phyloP scores from a whole-genome alignment of 2,113 vertebrate species.

The Eubucco bourcierii region DNA sequence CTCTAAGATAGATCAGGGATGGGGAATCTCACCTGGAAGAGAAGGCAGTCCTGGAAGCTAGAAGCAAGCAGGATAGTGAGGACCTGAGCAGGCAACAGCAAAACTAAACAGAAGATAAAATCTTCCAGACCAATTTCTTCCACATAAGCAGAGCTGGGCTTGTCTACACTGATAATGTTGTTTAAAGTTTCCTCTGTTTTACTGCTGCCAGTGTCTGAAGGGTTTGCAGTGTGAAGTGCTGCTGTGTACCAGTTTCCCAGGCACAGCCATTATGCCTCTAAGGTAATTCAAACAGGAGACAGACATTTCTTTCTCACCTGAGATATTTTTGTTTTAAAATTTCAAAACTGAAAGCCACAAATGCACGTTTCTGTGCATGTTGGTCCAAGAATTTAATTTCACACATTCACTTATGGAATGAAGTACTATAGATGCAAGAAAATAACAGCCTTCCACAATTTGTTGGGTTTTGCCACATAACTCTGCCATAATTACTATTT shows the following conservation, averaged over 20 bases:
- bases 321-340: background rate
- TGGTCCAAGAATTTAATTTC: background rate
- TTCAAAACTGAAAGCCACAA: background rate
- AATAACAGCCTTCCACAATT: background rate
- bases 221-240: background rate
- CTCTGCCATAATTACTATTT: background rate
- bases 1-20: background rate
- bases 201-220: background rate
- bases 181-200: background rate
- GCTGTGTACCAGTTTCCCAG: conserved; percentile 8
- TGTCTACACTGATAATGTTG: background rate
- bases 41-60: background rate
- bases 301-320: background rate
- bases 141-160: background rate
- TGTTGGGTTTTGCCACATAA: background rate
- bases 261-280: background rate
- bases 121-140: conserved; percentile 33
- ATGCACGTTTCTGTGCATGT: fast-evolving
- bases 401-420: background rate
- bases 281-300: fast-evolving
- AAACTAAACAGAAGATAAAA: conserved; percentile 17
- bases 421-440: background rate
- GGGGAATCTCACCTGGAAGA: background rate
- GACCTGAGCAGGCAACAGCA: background rate
- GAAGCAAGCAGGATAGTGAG: background rate